Conservation (phyloP, 2,797 vertebrate species). For the Arremon brunneinucha region DNA sequence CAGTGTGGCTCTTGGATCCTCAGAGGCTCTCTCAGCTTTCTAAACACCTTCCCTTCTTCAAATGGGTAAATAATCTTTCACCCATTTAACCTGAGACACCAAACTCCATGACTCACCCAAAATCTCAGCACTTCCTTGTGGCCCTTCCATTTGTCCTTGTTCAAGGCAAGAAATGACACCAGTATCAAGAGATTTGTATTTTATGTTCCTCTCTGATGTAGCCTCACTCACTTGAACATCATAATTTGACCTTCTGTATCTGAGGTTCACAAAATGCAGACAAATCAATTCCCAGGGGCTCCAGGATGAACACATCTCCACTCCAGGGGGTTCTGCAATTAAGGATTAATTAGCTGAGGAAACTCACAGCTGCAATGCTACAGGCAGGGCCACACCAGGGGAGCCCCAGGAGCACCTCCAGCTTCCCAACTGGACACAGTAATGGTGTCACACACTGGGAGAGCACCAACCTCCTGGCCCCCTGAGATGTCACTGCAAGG, state of each 20-base stretch:
- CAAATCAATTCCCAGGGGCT: not conserved
- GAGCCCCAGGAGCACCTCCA: not conserved
- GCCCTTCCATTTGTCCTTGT: not conserved
- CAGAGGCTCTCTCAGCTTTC: not conserved
- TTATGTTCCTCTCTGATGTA: not conserved
- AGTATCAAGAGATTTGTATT: not conserved
- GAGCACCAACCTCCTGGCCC: not conserved
- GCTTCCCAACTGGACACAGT: not conserved
- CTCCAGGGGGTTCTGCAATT: not conserved
- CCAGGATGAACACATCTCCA: not conserved
- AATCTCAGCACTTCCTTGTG: not conserved
- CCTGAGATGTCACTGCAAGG: not conserved
- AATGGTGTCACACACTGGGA: rapidly evolving
- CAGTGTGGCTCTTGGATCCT: not conserved
- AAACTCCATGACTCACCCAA: not conserved
- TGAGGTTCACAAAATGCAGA: not conserved
- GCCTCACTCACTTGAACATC: not conserved
- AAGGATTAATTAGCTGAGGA: not conserved
- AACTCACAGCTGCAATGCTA: not conserved
- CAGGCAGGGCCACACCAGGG: not conserved
- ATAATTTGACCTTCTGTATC: not conserved
- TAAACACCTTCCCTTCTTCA: not conserved
- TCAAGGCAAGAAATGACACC: not conserved
- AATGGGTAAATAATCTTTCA: not conserved
- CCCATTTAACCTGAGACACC: not conserved